Percentiles rank a stretch among this genome's conserved stretches.
Conservation (phyloP, 2,113 vertebrate genomes). For the Prunella fulvescens region DNA sequence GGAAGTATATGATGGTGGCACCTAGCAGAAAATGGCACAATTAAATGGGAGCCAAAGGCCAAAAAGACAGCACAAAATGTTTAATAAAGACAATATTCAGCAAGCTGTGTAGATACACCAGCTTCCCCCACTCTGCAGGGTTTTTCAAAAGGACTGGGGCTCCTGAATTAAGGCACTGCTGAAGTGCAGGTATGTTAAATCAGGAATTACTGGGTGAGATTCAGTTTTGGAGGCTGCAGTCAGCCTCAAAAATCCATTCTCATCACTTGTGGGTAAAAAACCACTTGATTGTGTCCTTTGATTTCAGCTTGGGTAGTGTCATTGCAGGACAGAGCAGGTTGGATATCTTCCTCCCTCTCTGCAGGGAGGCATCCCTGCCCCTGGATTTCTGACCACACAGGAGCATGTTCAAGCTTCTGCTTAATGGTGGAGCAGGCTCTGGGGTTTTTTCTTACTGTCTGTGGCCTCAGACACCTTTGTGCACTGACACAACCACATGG, state of each 20-base stretch:
- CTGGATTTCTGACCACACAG: not conserved
- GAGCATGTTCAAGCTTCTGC: rapidly evolving
- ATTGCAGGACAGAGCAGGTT: not conserved
- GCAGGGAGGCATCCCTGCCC: not conserved
- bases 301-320: not conserved
- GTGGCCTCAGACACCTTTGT: not conserved
- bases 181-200: not conserved
- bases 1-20: not conserved
- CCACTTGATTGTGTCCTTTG: not conserved
- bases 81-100: not conserved
- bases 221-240: not conserved
- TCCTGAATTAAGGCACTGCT: not conserved
- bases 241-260: not conserved
- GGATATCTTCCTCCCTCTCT: not conserved
- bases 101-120: not conserved
- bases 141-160: not conserved
- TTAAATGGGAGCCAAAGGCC: not conserved
- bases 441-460: not conserved
- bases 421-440: not conserved
- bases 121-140: not conserved
- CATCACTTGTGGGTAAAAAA: not conserved
- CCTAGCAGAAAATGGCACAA: not conserved
- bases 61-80: not conserved
- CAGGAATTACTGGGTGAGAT: not conserved
- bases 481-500: rapidly evolving